Base-by-base conservation (phyloP, 2,797 vertebrate species). In the Thunnus albacares region DNA sequence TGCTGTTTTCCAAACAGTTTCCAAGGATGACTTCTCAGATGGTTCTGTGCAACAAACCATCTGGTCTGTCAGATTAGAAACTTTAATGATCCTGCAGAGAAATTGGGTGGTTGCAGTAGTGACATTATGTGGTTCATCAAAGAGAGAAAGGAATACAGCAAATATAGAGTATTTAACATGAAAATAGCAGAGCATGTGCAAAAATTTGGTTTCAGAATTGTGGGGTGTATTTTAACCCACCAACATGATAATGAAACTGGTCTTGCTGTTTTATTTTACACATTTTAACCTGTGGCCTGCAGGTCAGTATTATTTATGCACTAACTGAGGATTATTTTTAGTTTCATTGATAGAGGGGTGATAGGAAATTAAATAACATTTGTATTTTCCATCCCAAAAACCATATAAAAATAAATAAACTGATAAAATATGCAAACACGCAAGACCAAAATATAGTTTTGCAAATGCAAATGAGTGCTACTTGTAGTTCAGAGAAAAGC, bases 11-110 rank as follows among this genome's bases (percentile, higher is more conserved):
- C 35, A 38, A 38, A 10, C 35, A 38, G 10, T 38, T 38, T 38
- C 35, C 35, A 10, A 38, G 35, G 3, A 30, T 30, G 28, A 30
- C 28, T 30, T 30, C 5, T 3, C 28, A 30, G 28, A 30, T 30
- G 28, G 35, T 38, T 38, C 35, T 38, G 35, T 38, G 35, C 11
- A 38, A 38, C 35, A 38, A 38, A 38, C 10, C 10, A 10, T 38
- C 35, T 38, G 35, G 35, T 7, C 6, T 2, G 35, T 38, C 35
- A 38, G 35, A 7, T 9, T 38, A 38, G 75, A 81, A 79, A 56
- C 43, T 28, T 75, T 60, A 45, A 77, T 55, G 65, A 47, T 30
- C 64, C 60, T 24, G 43, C 1, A 12, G 33, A 64, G 69, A 71
- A 38, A 51, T 0, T 38, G 24, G 33, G 53, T 24, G 22, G 51